Conservation (phyloP, 2,797 vertebrate genomes). For the Danio albolineatus region DNA sequence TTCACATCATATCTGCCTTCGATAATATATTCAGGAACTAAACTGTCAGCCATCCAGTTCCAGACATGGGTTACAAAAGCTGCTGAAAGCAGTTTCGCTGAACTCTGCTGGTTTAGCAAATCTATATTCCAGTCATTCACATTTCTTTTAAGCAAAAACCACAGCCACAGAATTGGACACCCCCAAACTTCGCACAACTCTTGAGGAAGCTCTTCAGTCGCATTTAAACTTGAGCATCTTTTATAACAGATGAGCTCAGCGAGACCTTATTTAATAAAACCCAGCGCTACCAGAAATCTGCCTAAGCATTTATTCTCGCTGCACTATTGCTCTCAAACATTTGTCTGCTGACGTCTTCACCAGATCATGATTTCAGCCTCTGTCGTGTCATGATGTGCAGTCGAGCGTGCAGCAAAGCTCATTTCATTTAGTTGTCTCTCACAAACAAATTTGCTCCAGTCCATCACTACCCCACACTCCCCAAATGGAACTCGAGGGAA, state of each 20-base stretch:
- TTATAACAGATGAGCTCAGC: slow-evolving; percentile 28
- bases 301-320: slow-evolving; percentile 20
- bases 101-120: slow-evolving; percentile 20
- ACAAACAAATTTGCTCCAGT: slow-evolving; percentile 41
- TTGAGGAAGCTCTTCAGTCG: slow-evolving; percentile 17
- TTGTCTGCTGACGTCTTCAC: slow-evolving; percentile 29
- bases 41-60: slow-evolving; percentile 10
- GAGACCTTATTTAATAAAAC: slow-evolving; percentile 21
- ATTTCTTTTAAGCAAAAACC: slow-evolving; percentile 22
- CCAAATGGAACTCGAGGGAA: slow-evolving; percentile 27
- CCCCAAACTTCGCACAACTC: slow-evolving; percentile 10
- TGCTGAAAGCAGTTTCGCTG: slow-evolving; percentile 35
- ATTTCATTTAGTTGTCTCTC: slow-evolving; percentile 40
- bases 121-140: slow-evolving; percentile 42
- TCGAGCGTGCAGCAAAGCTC: slow-evolving; percentile 26
- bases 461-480: slow-evolving; percentile 1
- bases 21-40: slow-evolving; percentile 2
- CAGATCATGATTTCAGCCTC: slow-evolving; percentile 40
- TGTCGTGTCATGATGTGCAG: slow-evolving; percentile 38
- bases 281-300: background rate
- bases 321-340: background rate
- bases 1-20: background rate
- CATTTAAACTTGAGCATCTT: background rate
- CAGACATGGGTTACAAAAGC: slow-evolving; percentile 28
- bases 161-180: slow-evolving; percentile 26